Evolutionary conservation across 2,113 vertebrate species (phyloP).

Genomic region (Nycticryphes semicollaris): DNA sequence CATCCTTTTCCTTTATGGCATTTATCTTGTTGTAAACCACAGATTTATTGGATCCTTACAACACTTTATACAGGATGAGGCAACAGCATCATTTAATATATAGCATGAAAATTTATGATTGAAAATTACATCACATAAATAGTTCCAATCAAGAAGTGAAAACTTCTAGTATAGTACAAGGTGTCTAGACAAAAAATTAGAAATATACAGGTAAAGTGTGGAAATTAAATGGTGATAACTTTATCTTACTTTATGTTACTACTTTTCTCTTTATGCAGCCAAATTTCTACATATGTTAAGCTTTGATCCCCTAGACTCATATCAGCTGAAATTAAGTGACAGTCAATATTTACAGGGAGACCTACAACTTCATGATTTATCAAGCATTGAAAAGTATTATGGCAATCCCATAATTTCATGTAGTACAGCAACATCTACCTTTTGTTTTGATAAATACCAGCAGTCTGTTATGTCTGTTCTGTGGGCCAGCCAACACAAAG

Average conservation of each 20-base stretch:
- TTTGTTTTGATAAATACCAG: not conserved
- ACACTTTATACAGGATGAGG: not conserved
- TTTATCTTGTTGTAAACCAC: not conserved
- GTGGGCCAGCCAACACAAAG: not conserved
- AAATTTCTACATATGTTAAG: not conserved
- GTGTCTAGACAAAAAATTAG: not conserved
- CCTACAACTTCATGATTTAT: not conserved
- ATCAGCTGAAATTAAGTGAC: not conserved
- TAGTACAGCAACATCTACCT: not conserved
- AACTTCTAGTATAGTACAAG: not conserved
- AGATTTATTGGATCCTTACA: not conserved
- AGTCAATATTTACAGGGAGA: constrained; percentile 1
- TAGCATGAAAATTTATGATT: not conserved
- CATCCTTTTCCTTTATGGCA: not conserved
- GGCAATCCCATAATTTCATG: not conserved
- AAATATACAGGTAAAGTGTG: not conserved
- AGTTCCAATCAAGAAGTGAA: not conserved
- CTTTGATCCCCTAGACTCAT: not conserved
- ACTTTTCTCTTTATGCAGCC: not conserved
- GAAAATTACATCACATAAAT: not conserved
- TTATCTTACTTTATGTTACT: not conserved
- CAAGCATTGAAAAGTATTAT: not conserved
- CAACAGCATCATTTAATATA: not conserved
- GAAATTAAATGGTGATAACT: not conserved
- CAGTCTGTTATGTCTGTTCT: not conserved